Percentiles rank a stretch among this genome's conserved stretches.
These are phyloP conservation scores for Rhinatrema bivittatum DNA, from an alignment of 2,797 vertebrate species.

Conservation along the genomic window DNA sequence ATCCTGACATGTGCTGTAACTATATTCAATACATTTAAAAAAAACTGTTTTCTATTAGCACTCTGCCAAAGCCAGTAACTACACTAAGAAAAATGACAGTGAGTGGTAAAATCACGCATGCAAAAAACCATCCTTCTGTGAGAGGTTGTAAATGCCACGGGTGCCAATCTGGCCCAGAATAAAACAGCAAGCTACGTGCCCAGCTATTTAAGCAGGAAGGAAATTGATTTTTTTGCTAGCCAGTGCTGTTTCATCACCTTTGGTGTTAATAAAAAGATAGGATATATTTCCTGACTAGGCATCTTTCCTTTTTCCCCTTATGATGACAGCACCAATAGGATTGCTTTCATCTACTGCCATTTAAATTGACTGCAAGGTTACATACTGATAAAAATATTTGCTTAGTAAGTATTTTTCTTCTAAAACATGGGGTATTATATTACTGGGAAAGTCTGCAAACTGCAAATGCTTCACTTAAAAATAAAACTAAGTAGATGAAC, in stretches of 20 bases:
- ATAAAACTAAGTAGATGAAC: too few species aligned
- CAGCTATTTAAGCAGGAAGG: background rate
- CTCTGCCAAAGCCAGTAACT: constrained; percentile 2
- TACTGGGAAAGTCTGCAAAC: too few species aligned
- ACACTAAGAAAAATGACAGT: background rate
- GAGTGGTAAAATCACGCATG: background rate
- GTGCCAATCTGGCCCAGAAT: background rate
- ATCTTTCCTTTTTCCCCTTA: background rate
- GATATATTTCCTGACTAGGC: background rate
- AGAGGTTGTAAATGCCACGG: background rate
- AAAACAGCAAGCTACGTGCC: background rate
- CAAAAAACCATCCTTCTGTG: background rate
- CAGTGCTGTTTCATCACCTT: background rate
- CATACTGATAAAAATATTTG: too few species aligned
- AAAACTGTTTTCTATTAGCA: constrained; percentile 14
- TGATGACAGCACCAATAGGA: background rate
- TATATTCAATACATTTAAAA: rapidly evolving
- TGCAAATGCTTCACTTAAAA: too few species aligned
- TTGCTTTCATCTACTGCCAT: constrained; percentile 6
- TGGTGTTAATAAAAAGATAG: background rate
- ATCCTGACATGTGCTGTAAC: background rate
- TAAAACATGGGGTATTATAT: too few species aligned
- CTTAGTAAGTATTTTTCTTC: too few species aligned
- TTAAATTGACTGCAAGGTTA: too few species aligned
- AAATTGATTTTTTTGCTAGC: constrained; percentile 2